Base-by-base conservation (phyloP, 2,113 vertebrate species). In the Brachirus orientalis region DNA sequence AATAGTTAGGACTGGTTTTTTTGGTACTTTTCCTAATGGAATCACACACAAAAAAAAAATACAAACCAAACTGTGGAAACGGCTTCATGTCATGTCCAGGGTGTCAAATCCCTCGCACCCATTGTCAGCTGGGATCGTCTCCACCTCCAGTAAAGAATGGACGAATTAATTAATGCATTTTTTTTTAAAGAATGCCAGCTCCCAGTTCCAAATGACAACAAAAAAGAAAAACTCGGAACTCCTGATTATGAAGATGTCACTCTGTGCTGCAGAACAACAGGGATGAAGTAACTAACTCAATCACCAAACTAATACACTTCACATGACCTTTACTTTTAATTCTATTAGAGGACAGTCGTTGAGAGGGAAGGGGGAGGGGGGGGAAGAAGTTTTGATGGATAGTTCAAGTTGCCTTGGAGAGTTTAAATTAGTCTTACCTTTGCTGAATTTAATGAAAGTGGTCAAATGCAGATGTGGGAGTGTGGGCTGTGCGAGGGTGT, bases 381-480 rank as follows among this genome's bases (percentile, higher is more conserved):
- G 22, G 5, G 22, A 73, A 62, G 64, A 70, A 74, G 60, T 90
- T 77, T 70, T 69, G 79, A 87, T 83, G 67, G 80, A 87, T 86
- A 69, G 69, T 87, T 75, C 43, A 63, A 63, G 82, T 75, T 72
- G 76, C 65, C 72, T 58, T 55, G 19, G 3, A 77, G 75, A 81
- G 71, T 76, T 48, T 72, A 77, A 87, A 89, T 87, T 81, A 87
- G 84, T 82, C 79, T 38, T 83, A 79, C 76, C 85, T 65, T 68
- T 41, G 56, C 76, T 81, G 85, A 73, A 85, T 90, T 85, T 90
- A 90, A 89, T 84, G 85, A 87, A 80, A 78, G 84, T 72, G 87
- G 75, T 85, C 72, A 37, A 72, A 89, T 89, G 89, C 86, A 87
- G 83, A 89, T 87, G 82, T 56, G 64, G 63, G 64, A 65, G 63